Conservation (phyloP, 2,113 vertebrate species). For the Corythoichthys intestinalis region DNA sequence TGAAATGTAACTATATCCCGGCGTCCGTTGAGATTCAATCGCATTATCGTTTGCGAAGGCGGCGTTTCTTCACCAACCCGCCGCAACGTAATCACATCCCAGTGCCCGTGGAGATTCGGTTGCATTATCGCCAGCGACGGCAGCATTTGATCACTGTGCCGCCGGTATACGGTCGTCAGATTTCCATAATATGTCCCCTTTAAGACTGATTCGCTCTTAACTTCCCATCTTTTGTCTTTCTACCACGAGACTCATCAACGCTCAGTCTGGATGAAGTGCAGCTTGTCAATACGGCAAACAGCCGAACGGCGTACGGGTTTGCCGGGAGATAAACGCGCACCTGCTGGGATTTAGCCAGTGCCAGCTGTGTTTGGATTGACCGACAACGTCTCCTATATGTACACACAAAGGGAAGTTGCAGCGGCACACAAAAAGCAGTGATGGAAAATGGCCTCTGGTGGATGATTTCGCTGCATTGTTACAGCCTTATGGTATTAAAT, state of each 20-base stretch:
- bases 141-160: background rate
- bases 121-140: background rate
- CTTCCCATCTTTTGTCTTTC: background rate
- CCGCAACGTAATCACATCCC: background rate
- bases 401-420: background rate
- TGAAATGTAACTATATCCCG: background rate
- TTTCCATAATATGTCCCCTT: constrained; percentile 1
- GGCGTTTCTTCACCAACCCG: background rate
- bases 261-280: background rate
- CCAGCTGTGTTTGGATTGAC: constrained; percentile 11
- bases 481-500: constrained; percentile 3
- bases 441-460: background rate
- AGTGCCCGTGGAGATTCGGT: background rate
- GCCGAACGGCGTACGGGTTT: constrained; percentile 1
- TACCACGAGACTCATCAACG: background rate
- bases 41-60: background rate
- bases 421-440: background rate
- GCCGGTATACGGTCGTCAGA: background rate
- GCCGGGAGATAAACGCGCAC: constrained; percentile 1
- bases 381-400: background rate
- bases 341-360: constrained; percentile 7
- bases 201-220: background rate
- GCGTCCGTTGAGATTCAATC: background rate
- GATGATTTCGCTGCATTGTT: constrained; percentile 2
- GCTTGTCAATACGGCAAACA: constrained; percentile 8